Evolutionary conservation across 2,888 invertebrate genomes (phyloP).

Genomic region (Teleogryllus oceanicus): DNA sequence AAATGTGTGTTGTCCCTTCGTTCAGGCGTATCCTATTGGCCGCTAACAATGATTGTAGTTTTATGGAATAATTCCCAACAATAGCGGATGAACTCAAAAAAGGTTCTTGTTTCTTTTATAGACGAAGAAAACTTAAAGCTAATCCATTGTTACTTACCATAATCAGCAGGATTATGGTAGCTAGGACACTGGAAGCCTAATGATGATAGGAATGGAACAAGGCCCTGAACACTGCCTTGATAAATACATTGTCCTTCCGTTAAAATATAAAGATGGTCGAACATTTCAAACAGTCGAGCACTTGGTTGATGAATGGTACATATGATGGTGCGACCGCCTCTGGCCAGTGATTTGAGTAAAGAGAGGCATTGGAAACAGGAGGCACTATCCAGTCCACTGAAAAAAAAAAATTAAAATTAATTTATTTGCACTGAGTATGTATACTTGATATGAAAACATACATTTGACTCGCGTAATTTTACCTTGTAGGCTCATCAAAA

Average conservation of each 20-base stretch:
- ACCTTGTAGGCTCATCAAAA: conserved; percentile 83
- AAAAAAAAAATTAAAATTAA: conserved; percentile 26
- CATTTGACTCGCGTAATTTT: conserved; percentile 27
- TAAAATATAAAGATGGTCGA: conserved; percentile 86
- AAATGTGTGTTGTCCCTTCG: too few relatives aligned
- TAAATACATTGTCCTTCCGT: conserved; percentile 93
- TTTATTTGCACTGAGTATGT: background rate
- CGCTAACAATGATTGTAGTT: too few relatives aligned
- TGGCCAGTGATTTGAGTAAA: conserved; percentile 79
- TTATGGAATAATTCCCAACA: too few relatives aligned
- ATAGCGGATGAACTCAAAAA: too few relatives aligned
- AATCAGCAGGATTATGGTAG: conserved; percentile 97
- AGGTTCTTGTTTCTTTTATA: too few relatives aligned
- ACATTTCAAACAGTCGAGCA: conserved; percentile 92
- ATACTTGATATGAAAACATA: conserved; percentile 19
- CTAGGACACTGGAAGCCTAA: conserved; percentile 87
- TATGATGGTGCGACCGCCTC: conserved; percentile 84
- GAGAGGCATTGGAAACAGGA: conserved; percentile 91
- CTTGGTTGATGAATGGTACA: conserved; percentile 97
- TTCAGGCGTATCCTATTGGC: too few relatives aligned
- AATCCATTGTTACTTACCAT: conserved; percentile 57
- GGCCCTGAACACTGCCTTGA: conserved; percentile 73
- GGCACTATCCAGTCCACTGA: conserved; percentile 85
- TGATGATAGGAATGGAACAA: conserved; percentile 83
- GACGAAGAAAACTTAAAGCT: background rate